These are phyloP conservation scores for Silvanus unidentatus DNA, from an alignment of 2,888 invertebrate species.

Conservation along the genomic window DNA sequence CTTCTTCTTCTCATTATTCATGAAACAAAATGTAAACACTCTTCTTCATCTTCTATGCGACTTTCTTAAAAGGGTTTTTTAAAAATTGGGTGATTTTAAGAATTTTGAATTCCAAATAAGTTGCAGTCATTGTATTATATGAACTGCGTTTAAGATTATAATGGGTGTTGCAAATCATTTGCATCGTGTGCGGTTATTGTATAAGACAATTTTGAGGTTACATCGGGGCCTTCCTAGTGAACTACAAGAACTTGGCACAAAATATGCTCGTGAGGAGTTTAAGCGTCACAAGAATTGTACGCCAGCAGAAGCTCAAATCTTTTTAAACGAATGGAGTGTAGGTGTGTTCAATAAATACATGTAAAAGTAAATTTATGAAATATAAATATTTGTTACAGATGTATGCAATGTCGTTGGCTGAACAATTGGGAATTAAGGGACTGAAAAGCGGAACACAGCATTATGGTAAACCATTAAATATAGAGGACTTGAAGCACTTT, in stretches of 20 bases:
- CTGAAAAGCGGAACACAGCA: conserved; percentile 53
- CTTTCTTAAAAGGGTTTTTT: too few relatives aligned
- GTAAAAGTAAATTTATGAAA: conserved; percentile 4
- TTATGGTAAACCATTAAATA: conserved; percentile 60
- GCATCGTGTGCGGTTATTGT: conserved; percentile 51
- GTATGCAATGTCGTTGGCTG: conserved; percentile 67
- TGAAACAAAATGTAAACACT: too few relatives aligned
- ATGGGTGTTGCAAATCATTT: too few relatives aligned
- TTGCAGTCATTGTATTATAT: too few relatives aligned
- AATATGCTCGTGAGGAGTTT: conserved; percentile 67
- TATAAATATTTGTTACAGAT: conserved; percentile 50
- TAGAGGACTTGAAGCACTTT: conserved; percentile 61
- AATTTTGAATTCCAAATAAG: too few relatives aligned
- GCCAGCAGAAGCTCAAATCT: conserved; percentile 63
- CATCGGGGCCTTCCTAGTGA: conserved; percentile 56
- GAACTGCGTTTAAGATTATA: too few relatives aligned
- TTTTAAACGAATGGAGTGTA: conserved; percentile 88
- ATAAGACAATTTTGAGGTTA: conserved; percentile 56
- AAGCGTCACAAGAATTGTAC: conserved; percentile 72
- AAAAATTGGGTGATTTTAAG: too few relatives aligned
- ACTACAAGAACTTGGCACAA: conserved; percentile 52
- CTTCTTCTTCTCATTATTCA: too few relatives aligned
- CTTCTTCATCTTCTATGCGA: too few relatives aligned
- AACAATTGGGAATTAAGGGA: conserved; percentile 55
- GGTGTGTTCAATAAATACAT: too few relatives aligned